These are phyloP conservation scores for Aethes cnicana DNA, from an alignment of 2,888 invertebrate species.

Conservation along the genomic window DNA sequence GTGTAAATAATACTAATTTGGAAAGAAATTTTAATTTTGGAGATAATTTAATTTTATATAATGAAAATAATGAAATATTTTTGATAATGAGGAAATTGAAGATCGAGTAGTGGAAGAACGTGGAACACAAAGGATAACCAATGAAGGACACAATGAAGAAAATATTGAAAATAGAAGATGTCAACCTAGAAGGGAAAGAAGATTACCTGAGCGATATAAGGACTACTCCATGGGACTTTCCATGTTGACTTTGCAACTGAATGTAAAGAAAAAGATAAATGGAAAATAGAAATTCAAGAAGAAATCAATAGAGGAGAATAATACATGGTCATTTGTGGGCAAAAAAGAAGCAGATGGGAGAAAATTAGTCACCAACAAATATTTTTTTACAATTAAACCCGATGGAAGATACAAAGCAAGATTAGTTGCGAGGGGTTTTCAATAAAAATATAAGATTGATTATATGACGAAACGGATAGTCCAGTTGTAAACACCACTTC, in stretches of 20 bases:
- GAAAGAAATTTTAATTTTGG: too few relatives aligned
- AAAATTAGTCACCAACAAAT: background rate
- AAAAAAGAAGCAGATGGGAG: background rate
- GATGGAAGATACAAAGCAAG: constrained; percentile 10
- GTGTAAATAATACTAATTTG: too few relatives aligned
- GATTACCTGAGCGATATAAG: background rate
- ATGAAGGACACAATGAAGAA: background rate
- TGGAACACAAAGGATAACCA: too few relatives aligned
- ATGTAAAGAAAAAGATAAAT: constrained; percentile 5
- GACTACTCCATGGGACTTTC: background rate
- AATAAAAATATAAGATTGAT: constrained; percentile 16
- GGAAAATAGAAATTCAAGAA: constrained; percentile 7
- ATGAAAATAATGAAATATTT: too few relatives aligned
- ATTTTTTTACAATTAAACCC: background rate
- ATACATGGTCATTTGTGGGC: background rate
- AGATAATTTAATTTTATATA: too few relatives aligned
- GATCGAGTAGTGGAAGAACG: too few relatives aligned
- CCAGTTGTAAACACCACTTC: constrained; percentile 2
- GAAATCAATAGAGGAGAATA: constrained; percentile 12
- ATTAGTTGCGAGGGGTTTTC: constrained; percentile 8
- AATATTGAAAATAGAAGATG: background rate
- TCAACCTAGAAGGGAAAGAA: background rate
- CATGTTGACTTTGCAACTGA: background rate
- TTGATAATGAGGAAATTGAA: too few relatives aligned
- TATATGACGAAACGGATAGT: constrained; percentile 13